Base-by-base conservation (phyloP, 2,113 vertebrate species). In the Perca schrenkii region DNA sequence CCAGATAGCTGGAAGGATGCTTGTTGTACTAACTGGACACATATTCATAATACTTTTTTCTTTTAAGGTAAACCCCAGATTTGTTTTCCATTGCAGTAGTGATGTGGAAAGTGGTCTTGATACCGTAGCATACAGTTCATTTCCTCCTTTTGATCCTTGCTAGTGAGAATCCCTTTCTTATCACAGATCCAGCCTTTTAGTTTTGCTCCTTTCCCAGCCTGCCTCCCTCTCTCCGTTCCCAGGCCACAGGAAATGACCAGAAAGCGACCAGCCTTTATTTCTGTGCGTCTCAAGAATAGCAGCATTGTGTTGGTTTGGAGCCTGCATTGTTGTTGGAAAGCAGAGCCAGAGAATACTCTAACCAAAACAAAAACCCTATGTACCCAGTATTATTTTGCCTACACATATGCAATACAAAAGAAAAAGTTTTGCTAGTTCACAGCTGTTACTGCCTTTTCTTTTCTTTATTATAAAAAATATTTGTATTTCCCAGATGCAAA, bases 221-320 rank as follows among this genome's bases (percentile, higher is more conserved):
- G 67, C 78, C 76, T 77, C 63, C 76, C 82, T 75, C 66, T 69
- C 70, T 76, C 77, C 3, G 52, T 93, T 93, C 88, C 87, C 90
- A 92, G 85, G 82, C 88, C 79, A 80, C 91, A 93, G 93, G 93
- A 94, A 94, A 93, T 87, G 80, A 57, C 85, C 85, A 85, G 84
- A 89, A 78, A 89, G 86, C 66, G 62, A 84, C 76, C 63, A 15
- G 77, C 79, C 86, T 89, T 89, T 87, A 89, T 90, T 91, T 90
- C 70, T 85, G 89, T 84, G 81, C 13, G 76, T 89, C 90, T 91
- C 84, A 92, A 94, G 92, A 94, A 93, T 93, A 94, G 92, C 88
- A 68, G 90, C 92, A 94, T 94, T 94, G 94, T 94, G 86, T 91
- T 79, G 75, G 67, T 73, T 49, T 56, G 82, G 82, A 87, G 86